These are phyloP conservation scores for Drosophila auraria DNA, from an alignment of 1,140 invertebrate species.

Conservation along the genomic window DNA sequence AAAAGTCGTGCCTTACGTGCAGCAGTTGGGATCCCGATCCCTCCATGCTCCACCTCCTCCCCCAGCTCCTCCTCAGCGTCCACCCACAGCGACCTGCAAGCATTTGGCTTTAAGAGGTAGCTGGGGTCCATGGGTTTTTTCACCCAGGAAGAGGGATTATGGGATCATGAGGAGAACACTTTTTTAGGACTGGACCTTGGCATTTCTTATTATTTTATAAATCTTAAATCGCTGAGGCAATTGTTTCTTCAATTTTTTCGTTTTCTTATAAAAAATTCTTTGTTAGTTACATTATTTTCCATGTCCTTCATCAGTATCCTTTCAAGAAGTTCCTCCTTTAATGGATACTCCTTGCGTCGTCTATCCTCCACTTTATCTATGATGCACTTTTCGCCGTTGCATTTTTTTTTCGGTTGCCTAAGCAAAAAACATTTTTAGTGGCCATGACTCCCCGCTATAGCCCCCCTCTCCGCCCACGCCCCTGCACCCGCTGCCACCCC, in stretches of 20 bases:
- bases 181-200: too few relatives aligned
- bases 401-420: conserved; percentile 41
- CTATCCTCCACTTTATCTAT: not conserved
- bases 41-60: not conserved
- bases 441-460: conserved; percentile 20
- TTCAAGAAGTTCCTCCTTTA: not conserved
- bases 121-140: not conserved
- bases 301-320: too few relatives aligned
- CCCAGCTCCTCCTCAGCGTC: not conserved
- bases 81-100: conserved; percentile 34
- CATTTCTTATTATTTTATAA: too few relatives aligned
- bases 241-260: too few relatives aligned
- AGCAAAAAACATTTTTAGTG: conserved; percentile 74
- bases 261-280: too few relatives aligned
- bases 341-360: not conserved
- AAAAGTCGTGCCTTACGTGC: conserved; percentile 81
- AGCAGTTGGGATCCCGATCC: conserved; percentile 50
- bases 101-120: conserved; percentile 9
- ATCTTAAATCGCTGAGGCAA: too few relatives aligned
- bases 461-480: not conserved
- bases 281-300: too few relatives aligned
- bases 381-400: conserved; percentile 18
- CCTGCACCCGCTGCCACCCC: conserved; percentile 14
- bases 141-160: too few relatives aligned
- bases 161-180: too few relatives aligned